Base-by-base conservation (phyloP, 2,888 invertebrate genomes). In the Nomada fucata region DNA sequence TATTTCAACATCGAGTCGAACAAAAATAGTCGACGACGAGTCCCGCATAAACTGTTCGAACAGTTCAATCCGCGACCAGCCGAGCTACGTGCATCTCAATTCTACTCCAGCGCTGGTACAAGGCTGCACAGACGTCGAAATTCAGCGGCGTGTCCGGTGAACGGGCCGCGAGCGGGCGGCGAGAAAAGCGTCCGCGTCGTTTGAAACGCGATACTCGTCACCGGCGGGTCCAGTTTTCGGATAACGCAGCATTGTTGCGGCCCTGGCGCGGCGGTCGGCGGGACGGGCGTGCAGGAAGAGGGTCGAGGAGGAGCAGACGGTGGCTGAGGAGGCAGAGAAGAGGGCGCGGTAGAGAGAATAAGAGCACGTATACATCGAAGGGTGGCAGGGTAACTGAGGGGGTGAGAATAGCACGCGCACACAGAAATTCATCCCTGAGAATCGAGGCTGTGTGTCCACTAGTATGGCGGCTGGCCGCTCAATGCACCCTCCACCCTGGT, bases 381-480 rank as follows among this genome's bases (percentile, higher is more conserved):
- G 79, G 82, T 64, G 75, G 81, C 80, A 81, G 86, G 82, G 79
- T 81, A 73, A 85, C 64, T 80, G 77, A 81, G 83, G 84, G 86
- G 87, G 88, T 82, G 90, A 90, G 90, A 90, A 90, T 91, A 87
- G 88, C 84, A 88, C 87, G 90, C 86, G 88, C 89, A 89, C 89
- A 90, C 85, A 90, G 90, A 92, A 91, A 92, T 91, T 91, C 91
- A 91, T 91, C 90, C 91, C 90, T 88, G 90, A 89, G 92, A 89
- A 90, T 90, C 91, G 90, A 90, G 86, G 90, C 89, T 87, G 89
- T 91, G 92, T 92, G 93, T 93, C 93, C 93, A 93, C 92, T 92
- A 91, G 92, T 91, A 93, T 92, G 92, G 93, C 92, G 92, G 92
- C 91, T 88, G 90, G 89, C 91, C 90, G 92, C 91, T 92, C 91